phyloP scores from a whole-genome alignment of 2,888 invertebrate genomes.

The Mythimna albipuncta region DNA sequence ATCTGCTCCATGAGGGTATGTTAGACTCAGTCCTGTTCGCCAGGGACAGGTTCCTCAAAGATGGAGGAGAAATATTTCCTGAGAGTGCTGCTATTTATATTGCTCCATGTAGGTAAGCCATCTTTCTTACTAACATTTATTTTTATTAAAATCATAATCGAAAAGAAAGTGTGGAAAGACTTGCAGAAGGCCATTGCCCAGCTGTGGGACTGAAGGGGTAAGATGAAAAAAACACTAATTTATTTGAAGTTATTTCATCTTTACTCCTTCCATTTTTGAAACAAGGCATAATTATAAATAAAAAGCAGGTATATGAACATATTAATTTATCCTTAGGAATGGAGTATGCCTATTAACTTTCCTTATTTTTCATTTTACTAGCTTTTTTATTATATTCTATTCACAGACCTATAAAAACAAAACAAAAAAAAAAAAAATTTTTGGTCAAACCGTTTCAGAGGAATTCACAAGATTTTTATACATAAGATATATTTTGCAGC shows the following conservation, averaged over 20 bases:
- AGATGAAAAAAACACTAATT: background rate
- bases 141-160: background rate
- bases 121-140: background rate
- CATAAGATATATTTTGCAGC: too few species aligned
- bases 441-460: too few species aligned
- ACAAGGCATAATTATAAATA: background rate
- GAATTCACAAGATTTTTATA: too few species aligned
- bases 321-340: background rate
- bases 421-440: too few species aligned
- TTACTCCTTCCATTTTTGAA: background rate
- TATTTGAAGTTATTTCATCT: background rate
- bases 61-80: slow-evolving; percentile 94
- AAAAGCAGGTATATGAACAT: background rate
- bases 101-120: slow-evolving; percentile 92
- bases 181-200: too few species aligned
- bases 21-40: slow-evolving; percentile 96
- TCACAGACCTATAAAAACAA: too few species aligned
- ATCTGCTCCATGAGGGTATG: slow-evolving; percentile 98
- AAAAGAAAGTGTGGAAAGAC: too few species aligned
- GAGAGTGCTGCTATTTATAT: slow-evolving; percentile 91
- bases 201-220: too few species aligned
- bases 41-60: slow-evolving; percentile 94
- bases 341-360: background rate
- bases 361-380: too few species aligned
- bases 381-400: too few species aligned